phyloP scores from a whole-genome alignment of 2,888 invertebrate genomes.

The Rhimphoctona megacephalus region DNA sequence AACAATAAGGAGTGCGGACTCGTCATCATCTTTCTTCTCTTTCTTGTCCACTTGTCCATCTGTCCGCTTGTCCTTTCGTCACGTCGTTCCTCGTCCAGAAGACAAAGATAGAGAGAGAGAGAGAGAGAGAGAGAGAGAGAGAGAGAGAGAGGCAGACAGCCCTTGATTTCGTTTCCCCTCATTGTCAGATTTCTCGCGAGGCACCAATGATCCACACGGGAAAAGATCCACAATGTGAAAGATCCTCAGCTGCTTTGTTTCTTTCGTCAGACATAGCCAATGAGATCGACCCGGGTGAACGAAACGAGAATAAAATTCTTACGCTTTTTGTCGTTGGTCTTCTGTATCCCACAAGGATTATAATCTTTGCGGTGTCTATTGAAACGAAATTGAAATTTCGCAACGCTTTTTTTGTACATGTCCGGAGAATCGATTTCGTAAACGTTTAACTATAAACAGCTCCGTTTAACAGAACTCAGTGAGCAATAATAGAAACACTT shows the following conservation, averaged over 20 bases:
- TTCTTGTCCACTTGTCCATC: slow-evolving; percentile 33
- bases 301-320: slow-evolving; percentile 49
- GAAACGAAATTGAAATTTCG: not conserved
- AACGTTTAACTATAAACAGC: no score
- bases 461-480: not conserved
- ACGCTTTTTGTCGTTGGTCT: slow-evolving; percentile 44
- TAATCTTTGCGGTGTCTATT: not conserved
- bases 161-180: slow-evolving; percentile 28
- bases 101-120: not conserved
- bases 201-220: slow-evolving; percentile 49
- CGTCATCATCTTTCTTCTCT: slow-evolving; percentile 39
- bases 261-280: slow-evolving; percentile 10
- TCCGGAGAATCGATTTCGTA: not conserved
- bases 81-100: slow-evolving; percentile 23
- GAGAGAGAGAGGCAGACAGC: not conserved
- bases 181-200: slow-evolving; percentile 64
- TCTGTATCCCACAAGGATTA: not conserved
- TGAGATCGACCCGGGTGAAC: slow-evolving; percentile 1
- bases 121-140: slow-evolving; percentile 26
- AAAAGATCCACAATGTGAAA: slow-evolving; percentile 21
- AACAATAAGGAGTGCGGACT: slow-evolving; percentile 15
- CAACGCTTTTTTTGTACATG: not conserved
- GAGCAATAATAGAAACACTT: not conserved
- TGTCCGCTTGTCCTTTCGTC: slow-evolving; percentile 58
- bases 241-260: slow-evolving; percentile 48